These are phyloP conservation scores for Alectura lathami DNA, from an alignment of 2,113 vertebrate genomes.

Conservation along the genomic window DNA sequence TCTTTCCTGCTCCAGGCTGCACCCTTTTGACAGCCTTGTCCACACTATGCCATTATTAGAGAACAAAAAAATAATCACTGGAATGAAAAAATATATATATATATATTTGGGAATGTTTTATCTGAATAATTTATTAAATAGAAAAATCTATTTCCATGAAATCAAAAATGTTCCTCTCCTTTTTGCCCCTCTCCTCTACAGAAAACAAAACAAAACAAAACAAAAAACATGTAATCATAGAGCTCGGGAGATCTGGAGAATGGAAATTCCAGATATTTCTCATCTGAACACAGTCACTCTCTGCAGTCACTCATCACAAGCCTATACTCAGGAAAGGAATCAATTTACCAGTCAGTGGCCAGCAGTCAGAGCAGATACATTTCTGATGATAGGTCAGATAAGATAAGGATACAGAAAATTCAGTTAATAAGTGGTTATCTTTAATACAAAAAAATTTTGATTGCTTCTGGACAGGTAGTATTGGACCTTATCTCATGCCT, in stretches of 20 bases:
- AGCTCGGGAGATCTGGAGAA: neutral
- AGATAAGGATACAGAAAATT: slow-evolving; percentile 32
- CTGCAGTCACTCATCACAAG: neutral
- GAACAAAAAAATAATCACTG: neutral
- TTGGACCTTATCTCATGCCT: neutral
- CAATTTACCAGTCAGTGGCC: neutral
- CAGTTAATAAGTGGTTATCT: neutral
- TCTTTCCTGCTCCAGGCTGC: neutral
- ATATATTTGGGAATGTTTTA: neutral
- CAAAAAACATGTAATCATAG: neutral
- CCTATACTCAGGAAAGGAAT: neutral
- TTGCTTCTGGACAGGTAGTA: neutral
- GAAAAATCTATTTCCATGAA: neutral
- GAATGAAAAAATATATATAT: neutral
- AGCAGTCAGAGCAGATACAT: slow-evolving; percentile 6
- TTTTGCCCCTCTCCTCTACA: neutral
- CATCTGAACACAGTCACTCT: neutral
- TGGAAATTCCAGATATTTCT: neutral
- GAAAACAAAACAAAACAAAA: neutral
- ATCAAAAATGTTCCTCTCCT: neutral
- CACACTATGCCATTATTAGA: neutral
- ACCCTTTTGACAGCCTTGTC: neutral
- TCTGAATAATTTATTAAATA: neutral
- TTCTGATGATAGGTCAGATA: slow-evolving; percentile 35
- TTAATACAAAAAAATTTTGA: slow-evolving; percentile 24